A percentile compares a stretch with the other conserved stretches of the same genome.
Evolutionary conservation across 2,797 vertebrate genomes (phyloP).

Genomic region (Lindbergichthys nudifrons): DNA sequence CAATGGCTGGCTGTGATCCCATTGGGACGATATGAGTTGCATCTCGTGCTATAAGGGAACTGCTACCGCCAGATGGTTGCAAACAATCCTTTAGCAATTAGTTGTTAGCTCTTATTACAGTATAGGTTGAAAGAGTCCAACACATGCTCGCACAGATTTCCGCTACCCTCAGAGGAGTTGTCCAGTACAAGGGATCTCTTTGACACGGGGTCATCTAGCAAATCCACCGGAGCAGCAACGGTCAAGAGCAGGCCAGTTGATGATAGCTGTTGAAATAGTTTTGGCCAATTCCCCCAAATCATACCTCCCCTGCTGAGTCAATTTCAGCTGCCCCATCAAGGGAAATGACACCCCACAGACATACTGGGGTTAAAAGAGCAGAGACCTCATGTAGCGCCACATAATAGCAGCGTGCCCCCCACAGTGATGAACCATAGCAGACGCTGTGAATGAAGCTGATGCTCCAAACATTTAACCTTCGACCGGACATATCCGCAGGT

Average conservation of each 20-base stretch:
- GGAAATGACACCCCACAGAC: slow-evolving; percentile 56
- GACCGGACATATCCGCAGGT: slow-evolving; percentile 29
- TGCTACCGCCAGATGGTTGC: slow-evolving; percentile 74
- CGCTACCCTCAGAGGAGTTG: slow-evolving; percentile 44
- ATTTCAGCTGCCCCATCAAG: slow-evolving; percentile 65
- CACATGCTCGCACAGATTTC: slow-evolving; percentile 31
- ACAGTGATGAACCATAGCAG: slow-evolving; percentile 40
- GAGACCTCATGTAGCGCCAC: slow-evolving; percentile 46
- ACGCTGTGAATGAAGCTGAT: slow-evolving; percentile 29
- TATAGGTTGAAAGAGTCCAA: slow-evolving; percentile 43
- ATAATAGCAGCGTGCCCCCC: slow-evolving; percentile 45
- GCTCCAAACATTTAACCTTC: slow-evolving; percentile 57
- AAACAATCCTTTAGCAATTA: slow-evolving; percentile 68
- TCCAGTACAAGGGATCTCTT: slow-evolving; percentile 34
- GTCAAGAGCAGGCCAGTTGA: slow-evolving; percentile 59
- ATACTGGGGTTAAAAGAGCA: slow-evolving; percentile 54
- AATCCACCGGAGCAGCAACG: slow-evolving; percentile 21
- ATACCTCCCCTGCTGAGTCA: slow-evolving; percentile 48
- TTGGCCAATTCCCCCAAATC: slow-evolving; percentile 52
- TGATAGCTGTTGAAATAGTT: slow-evolving; percentile 51
- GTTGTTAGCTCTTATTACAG: slow-evolving; percentile 66
- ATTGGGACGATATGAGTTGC: slow-evolving; percentile 66
- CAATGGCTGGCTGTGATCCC: slow-evolving; percentile 67
- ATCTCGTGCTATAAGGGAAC: slow-evolving; percentile 65
- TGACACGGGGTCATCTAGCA: slow-evolving; percentile 53